Evolutionary conservation across 2,797 vertebrate genomes (phyloP), one percentile per base, ranked within the genome.

Genomic region (Pogoniulus pusillus): DNA sequence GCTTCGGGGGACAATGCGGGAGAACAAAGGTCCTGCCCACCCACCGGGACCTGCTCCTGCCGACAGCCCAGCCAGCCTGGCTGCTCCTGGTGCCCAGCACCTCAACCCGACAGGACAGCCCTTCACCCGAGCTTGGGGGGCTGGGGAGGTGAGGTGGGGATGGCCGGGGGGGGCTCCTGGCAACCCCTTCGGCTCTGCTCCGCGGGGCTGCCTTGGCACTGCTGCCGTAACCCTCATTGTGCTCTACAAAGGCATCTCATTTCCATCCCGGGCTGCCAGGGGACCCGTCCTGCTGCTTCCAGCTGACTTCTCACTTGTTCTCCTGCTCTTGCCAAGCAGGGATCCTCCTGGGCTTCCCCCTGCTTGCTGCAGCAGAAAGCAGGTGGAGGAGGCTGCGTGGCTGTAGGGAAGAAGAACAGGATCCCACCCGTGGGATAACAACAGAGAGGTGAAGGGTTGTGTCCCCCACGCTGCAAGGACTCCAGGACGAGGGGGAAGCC

Each of bases 11-110:
- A 94, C 94, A 89, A 72, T 65, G 82, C 35, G 6, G 87, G 54
- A 88, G 49, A 93, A 96, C 94, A 96, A 93, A 96, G 92, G 94
- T 88, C 82, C 86, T 13, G 4, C 29, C 65, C 19, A 22, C 74
- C 87, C 90, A 30, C 68, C 17, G 88, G 87, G 93, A 91, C 88
- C 45, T 72, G 94, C 93, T 96, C 62, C 79, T 68, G 84, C 65
- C 77, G 94, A 82, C 71, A 55, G 85, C 87, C 90, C 90, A 90
- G 86, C 87, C 87, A 37, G 91, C 71, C 47, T 18, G 37, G 77
- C 80, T 69, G 91, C 86, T 85, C 53, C 49, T 35, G 83, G 91
- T 64, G 80, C 87, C 87, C 89, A 5, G 53, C 82, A 11, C 4
- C 69, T 20, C 10, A 9, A 47, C 45, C 66, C 54, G 32, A 78